Percentiles rank a stretch among this genome's conserved stretches.
phyloP scores from a whole-genome alignment of 2,113 vertebrate species.

The Salvelinus namaycush region DNA sequence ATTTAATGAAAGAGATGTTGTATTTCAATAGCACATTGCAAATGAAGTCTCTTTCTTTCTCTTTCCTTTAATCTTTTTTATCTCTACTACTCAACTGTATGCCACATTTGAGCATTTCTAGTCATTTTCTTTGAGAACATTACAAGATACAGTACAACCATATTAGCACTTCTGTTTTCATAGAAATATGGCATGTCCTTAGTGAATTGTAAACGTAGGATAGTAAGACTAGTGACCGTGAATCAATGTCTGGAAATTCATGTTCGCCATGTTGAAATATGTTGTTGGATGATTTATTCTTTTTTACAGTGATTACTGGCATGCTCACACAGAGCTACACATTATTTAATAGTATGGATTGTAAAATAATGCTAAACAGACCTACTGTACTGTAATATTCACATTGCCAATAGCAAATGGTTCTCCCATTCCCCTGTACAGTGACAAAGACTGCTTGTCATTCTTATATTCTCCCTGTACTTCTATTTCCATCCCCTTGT shows the following conservation, averaged over 20 bases:
- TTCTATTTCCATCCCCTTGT: constrained; percentile 3
- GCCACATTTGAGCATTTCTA: neutral
- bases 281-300: too few species aligned
- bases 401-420: constrained; percentile 9
- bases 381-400: neutral
- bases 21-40: constrained; percentile 51
- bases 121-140: neutral
- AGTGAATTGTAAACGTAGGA: too few species aligned
- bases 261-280: too few species aligned
- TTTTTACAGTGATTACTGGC: constrained; percentile 4
- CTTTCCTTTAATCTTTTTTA: constrained; percentile 44
- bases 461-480: too few species aligned
- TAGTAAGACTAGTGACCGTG: constrained; percentile 4
- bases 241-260: constrained; percentile 9
- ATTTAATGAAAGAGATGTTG: constrained; percentile 71
- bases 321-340: constrained; percentile 22
- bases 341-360: too few species aligned
- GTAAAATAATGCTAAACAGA: constrained; percentile 44
- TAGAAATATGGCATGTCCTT: too few species aligned
- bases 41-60: constrained; percentile 36
- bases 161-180: too few species aligned
- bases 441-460: neutral
- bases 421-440: neutral
- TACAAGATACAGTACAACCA: too few species aligned
- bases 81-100: constrained; percentile 1